Evolutionary conservation across 2,888 invertebrate genomes (phyloP).

Genomic region (Laothoe populi): DNA sequence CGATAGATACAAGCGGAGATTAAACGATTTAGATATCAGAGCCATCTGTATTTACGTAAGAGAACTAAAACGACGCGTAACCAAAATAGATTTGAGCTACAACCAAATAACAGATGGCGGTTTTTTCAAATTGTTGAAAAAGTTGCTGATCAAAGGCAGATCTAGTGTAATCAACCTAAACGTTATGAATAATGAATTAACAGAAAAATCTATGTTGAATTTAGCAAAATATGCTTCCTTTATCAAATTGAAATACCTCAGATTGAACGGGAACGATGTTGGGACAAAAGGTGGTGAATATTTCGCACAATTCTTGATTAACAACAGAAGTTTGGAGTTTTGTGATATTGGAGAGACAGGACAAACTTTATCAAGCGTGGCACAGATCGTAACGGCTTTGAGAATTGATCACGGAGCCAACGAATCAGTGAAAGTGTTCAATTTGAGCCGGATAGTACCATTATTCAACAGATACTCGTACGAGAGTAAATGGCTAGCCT

Average conservation of each 20-base stretch:
- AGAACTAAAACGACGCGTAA: slow-evolving; percentile 70
- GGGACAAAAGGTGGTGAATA: slow-evolving; percentile 80
- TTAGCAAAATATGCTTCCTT: slow-evolving; percentile 63
- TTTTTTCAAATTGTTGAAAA: slow-evolving; percentile 69
- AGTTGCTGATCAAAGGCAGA: slow-evolving; percentile 67
- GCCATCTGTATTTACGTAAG: slow-evolving; percentile 77
- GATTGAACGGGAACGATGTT: slow-evolving; percentile 85
- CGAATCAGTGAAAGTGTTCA: slow-evolving; percentile 62
- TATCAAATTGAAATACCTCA: slow-evolving; percentile 77
- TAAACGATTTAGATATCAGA: slow-evolving; percentile 76
- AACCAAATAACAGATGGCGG: slow-evolving; percentile 84
- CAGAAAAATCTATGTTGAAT: slow-evolving; percentile 64
- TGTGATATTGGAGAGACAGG: slow-evolving; percentile 85
- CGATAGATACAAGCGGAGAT: slow-evolving; percentile 69
- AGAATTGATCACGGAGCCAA: slow-evolving; percentile 68
- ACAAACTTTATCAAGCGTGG: slow-evolving; percentile 82
- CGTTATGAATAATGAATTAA: slow-evolving; percentile 84
- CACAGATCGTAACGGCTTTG: slow-evolving; percentile 78
- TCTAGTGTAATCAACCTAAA: slow-evolving; percentile 82
- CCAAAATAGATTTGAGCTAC: slow-evolving; percentile 81
- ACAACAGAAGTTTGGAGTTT: slow-evolving; percentile 72
- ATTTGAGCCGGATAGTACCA: slow-evolving; percentile 69
- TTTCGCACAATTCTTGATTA: slow-evolving; percentile 76
- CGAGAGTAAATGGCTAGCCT: slow-evolving; percentile 79
- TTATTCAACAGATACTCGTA: slow-evolving; percentile 67